Conservation (phyloP, 2,888 invertebrate species). For the Eledone cirrhosa region DNA sequence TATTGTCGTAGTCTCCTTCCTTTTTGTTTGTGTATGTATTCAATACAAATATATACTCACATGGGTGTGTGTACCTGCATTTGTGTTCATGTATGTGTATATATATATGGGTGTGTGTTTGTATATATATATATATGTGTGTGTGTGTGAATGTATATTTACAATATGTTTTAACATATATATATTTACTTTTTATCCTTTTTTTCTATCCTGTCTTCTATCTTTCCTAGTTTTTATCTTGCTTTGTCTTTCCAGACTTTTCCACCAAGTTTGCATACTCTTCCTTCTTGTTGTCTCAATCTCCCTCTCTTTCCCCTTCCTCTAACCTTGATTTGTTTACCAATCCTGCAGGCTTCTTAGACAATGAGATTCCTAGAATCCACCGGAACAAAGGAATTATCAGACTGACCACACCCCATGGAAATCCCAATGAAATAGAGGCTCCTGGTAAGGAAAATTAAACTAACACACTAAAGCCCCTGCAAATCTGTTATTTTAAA, state of each 20-base stretch:
- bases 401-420: slow-evolving; percentile 19
- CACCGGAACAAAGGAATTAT: slow-evolving; percentile 3
- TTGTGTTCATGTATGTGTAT: neutral
- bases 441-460: slow-evolving; percentile 17
- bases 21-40: neutral
- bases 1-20: too few species aligned
- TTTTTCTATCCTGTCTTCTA: neutral
- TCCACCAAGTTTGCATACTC: too few species aligned
- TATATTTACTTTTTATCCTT: too few species aligned
- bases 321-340: slow-evolving; percentile 7
- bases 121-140: neutral
- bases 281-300: neutral
- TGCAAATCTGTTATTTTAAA: too few species aligned
- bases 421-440: slow-evolving; percentile 25
- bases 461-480: too few species aligned
- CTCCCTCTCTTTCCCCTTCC: neutral
- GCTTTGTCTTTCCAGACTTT: too few species aligned
- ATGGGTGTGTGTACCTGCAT: neutral
- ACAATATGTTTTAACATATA: neutral
- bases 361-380: slow-evolving; percentile 22
- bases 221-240: too few species aligned
- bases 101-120: neutral
- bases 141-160: neutral
- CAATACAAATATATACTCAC: neutral
- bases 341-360: slow-evolving; percentile 14